These are phyloP conservation scores for Erpobdella octoculata DNA, from an alignment of 2,888 invertebrate genomes.

Conservation along the genomic window DNA sequence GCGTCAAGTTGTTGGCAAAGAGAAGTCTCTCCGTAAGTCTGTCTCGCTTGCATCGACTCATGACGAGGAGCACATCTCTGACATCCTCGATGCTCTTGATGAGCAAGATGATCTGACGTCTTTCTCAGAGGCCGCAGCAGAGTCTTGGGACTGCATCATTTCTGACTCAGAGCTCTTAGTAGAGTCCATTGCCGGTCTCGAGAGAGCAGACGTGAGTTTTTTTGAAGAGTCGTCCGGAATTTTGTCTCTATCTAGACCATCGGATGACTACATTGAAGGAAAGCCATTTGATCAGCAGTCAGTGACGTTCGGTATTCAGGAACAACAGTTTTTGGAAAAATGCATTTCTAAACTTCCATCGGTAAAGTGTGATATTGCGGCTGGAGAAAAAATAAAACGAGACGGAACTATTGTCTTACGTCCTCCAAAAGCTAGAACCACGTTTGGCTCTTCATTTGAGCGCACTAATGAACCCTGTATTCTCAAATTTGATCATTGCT, in stretches of 20 bases:
- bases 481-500: no score
- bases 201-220: not conserved
- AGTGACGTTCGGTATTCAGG: not conserved
- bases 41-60: slow-evolving; percentile 4
- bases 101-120: not conserved
- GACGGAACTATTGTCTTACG: not conserved
- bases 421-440: not conserved
- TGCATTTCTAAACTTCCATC: not conserved
- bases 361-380: not conserved
- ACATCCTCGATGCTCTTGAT: slow-evolving; percentile 25
- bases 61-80: slow-evolving; percentile 26
- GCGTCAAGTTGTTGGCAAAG: not conserved
- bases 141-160: not conserved
- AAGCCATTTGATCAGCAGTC: no score
- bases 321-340: not conserved
- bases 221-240: not conserved
- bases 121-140: not conserved
- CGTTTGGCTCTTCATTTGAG: not conserved
- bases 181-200: not conserved
- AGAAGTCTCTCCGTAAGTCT: not conserved
- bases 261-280: not conserved
- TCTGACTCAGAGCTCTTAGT: not conserved
- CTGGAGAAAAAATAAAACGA: not conserved
- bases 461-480: no score
- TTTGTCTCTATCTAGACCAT: not conserved